phyloP scores from a whole-genome alignment of 2,888 invertebrate species.

The Microctonus brassicae region DNA sequence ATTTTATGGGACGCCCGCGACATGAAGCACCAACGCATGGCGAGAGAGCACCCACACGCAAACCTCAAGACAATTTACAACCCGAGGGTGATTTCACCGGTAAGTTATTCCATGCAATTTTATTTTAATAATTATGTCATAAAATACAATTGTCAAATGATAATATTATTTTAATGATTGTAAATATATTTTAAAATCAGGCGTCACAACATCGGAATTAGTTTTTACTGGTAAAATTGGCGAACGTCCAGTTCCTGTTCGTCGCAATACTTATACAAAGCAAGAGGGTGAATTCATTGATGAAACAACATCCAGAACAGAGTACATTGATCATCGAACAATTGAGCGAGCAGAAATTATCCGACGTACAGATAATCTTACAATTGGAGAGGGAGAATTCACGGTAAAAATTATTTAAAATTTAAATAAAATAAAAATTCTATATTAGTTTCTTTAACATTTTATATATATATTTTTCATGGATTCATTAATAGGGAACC shows the following conservation, averaged over 20 bases:
- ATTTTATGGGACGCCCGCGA: conserved; percentile 66
- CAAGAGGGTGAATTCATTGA: conserved; percentile 81
- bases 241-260: conserved; percentile 76
- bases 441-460: neutral
- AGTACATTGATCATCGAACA: conserved; percentile 77
- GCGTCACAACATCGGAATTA: conserved; percentile 78
- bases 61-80: conserved; percentile 69
- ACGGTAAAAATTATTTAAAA: conserved; percentile 56
- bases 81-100: conserved; percentile 58
- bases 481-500: conserved; percentile 55
- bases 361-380: conserved; percentile 77
- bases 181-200: conserved; percentile 65
- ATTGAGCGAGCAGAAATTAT: conserved; percentile 75
- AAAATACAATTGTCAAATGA: neutral
- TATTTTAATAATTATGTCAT: conserved; percentile 37
- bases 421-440: neutral
- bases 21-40: conserved; percentile 71
- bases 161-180: neutral
- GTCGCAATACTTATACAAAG: conserved; percentile 84
- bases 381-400: conserved; percentile 75
- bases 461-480: neutral
- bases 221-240: conserved; percentile 79
- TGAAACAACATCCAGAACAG: conserved; percentile 78
- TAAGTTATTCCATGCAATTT: neutral
- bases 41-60: conserved; percentile 66